Conservation (phyloP, 2,113 vertebrate species). For the Balaeniceps rex region DNA sequence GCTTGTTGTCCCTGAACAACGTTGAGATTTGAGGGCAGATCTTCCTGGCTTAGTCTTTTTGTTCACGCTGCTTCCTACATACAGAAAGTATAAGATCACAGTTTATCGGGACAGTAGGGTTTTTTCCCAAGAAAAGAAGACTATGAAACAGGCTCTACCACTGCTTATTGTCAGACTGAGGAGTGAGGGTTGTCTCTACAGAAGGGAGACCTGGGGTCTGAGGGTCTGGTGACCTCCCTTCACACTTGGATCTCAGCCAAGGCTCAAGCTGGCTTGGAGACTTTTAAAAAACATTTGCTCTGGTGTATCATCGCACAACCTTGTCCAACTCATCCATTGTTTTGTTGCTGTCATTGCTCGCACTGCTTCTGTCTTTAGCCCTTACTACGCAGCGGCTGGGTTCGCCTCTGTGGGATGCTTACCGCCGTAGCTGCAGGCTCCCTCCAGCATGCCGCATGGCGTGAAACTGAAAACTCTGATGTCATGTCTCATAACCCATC, state of each 20-base stretch:
- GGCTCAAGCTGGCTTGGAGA: background rate
- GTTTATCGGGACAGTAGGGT: background rate
- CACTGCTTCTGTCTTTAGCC: background rate
- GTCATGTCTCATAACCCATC: constrained; percentile 56
- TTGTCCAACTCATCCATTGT: background rate
- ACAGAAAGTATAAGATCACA: background rate
- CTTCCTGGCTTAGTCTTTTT: background rate
- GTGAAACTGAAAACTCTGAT: constrained; percentile 56
- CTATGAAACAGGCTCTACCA: background rate
- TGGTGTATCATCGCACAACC: background rate
- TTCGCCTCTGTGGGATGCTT: background rate
- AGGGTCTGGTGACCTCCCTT: background rate
- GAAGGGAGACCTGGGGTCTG: background rate
- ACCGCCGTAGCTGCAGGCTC: background rate
- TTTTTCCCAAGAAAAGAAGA: background rate
- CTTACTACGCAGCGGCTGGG: background rate
- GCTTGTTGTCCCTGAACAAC: background rate
- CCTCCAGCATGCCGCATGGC: background rate
- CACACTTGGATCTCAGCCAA: background rate
- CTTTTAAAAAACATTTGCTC: background rate
- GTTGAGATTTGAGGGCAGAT: background rate
- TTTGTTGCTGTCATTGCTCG: background rate
- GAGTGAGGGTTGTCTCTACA: background rate
- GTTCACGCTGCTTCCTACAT: background rate
- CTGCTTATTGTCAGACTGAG: background rate